These are phyloP conservation scores for Heliconius himera DNA, from an alignment of 1,140 invertebrate species.

Conservation along the genomic window DNA sequence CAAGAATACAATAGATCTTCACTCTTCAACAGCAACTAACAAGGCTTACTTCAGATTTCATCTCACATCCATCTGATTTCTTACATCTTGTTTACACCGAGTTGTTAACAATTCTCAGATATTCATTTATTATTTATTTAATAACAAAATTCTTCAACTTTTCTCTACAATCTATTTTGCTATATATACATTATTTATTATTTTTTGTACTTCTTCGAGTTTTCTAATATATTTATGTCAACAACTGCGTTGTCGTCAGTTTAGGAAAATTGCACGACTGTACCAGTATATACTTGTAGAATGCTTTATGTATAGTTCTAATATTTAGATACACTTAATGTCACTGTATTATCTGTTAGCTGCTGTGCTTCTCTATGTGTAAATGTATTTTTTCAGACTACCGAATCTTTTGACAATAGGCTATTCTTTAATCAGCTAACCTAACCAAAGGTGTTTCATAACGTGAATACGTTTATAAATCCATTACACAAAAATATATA, in stretches of 20 bases:
- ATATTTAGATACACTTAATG: constrained; percentile 19
- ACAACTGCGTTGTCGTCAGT: constrained; percentile 20
- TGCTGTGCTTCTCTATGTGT: constrained; percentile 36
- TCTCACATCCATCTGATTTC: background rate
- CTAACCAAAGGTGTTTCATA: background rate
- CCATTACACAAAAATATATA: background rate
- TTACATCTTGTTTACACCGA: background rate
- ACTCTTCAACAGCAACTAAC: background rate
- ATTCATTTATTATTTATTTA: background rate
- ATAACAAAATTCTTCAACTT: background rate
- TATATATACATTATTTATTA: background rate
- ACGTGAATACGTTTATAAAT: background rate
- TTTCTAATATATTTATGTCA: background rate
- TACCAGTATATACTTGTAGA: constrained; percentile 33
- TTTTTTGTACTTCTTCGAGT: background rate
- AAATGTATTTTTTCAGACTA: constrained; percentile 29
- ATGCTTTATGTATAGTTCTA: constrained; percentile 33
- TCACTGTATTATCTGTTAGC: constrained; percentile 27
- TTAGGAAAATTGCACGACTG: constrained; percentile 34
- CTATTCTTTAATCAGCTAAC: background rate
- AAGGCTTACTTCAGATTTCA: background rate
- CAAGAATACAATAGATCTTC: constrained; percentile 8
- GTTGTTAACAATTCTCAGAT: background rate
- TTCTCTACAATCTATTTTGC: background rate
- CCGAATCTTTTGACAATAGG: background rate